Evolutionary conservation across 2,888 invertebrate species (phyloP), one percentile per base, ranked within the genome.

Genomic region (Physocephala rufipes): DNA sequence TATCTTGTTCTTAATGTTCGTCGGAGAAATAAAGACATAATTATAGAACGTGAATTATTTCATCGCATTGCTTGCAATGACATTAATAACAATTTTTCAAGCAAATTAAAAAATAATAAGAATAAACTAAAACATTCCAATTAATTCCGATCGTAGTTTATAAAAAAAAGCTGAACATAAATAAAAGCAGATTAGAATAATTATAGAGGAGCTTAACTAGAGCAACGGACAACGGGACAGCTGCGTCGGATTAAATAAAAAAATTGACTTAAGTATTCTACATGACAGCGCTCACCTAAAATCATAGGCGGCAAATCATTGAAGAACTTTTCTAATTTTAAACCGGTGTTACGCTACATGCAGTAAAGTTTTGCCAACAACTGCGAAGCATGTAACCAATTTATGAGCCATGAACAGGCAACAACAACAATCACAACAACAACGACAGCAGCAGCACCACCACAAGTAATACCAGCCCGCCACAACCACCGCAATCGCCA

Each of bases 251-350:
- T 4, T 36, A 36, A 4, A 36, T 7, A 21, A 21, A 21, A 21
- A 36, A n/a, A 36, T 30, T 7, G 30, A 1, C 30, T 15, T 15
- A 19, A 30, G 58, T 7, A n/a, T 61, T 19, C 36, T 30, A 36
- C 7, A 21, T 19, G 13, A 62, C 62, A 62, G 62, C 62, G 43
- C 19, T 21, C n/a, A n/a, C n/a, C 13, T 43, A 62, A 13, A 13
- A 21, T 24, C 47, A 63, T 45, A 16, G 63, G 24, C 47, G 63
- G 45, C 63, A 63, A 26, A 16, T 15, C 47, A 19, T 16, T 12
- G 62, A 19, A 45, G 45, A 62, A 62, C 62, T 62, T 26, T 62
- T 62, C 59, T 62, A 62, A 62, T 62, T 45, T 45, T 9, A 43
- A 62, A 62, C 62, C 43, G 45, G 62, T 62, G 43, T 43, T 19